Conservation (phyloP, 2,797 vertebrate genomes). For the Coccyzus lansbergi region DNA sequence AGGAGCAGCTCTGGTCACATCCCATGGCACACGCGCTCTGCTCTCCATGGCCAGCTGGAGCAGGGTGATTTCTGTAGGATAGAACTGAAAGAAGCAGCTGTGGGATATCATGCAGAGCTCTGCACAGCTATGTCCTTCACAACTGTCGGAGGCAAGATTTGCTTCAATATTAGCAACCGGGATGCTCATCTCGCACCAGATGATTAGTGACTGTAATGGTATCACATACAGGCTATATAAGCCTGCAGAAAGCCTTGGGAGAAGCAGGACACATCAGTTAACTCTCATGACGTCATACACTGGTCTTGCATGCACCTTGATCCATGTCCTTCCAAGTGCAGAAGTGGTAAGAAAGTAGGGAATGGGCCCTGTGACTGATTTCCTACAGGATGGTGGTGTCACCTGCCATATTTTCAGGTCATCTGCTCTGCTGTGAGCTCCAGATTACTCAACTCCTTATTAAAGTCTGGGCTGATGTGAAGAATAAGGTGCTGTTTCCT, state of each 20-base stretch:
- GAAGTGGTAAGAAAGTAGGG: neutral
- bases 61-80: rapidly evolving
- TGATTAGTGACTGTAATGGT: rapidly evolving
- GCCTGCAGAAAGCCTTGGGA: neutral
- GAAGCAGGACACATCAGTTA: neutral
- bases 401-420: neutral
- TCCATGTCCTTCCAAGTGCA: rapidly evolving
- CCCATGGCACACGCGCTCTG: rapidly evolving
- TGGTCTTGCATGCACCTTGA: rapidly evolving
- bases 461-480: neutral
- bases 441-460: neutral
- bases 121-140: neutral
- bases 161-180: neutral
- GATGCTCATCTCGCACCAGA: neutral
- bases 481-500: neutral
- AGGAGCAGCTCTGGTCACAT: neutral
- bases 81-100: neutral
- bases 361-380: neutral
- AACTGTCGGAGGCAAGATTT: neutral
- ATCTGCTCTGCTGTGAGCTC: neutral
- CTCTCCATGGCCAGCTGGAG: neutral
- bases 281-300: rapidly evolving
- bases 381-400: neutral
- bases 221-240: rapidly evolving
- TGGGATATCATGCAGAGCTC: neutral